Base-by-base conservation (phyloP, 2,797 vertebrate species). In the Pipistrellus pygmaeus region DNA sequence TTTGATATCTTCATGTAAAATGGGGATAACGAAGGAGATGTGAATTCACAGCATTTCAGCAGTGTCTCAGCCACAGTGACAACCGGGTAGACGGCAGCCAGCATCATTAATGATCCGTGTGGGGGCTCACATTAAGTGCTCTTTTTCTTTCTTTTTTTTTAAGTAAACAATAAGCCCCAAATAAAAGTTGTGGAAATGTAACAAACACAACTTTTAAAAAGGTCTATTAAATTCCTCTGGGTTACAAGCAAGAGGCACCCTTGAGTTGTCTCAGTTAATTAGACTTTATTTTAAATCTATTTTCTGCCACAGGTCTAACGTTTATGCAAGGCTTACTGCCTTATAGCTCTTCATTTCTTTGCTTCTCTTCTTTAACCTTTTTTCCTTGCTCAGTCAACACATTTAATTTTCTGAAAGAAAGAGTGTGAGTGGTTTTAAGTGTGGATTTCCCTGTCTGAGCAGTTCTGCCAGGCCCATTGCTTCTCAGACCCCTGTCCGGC, bases 251-350 rank as follows among this genome's bases (percentile, higher is more conserved):
- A 68, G 78, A 93, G 11, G 38, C 13, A 48, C 8, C 80, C 18
- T 68, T 82, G 35, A 88, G 12, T n/a, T 57, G 23, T 35, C 13
- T 81, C 66, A 60, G 44, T 87, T 93, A 68, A 88, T 94, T 44
- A n/a, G 68, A 85, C 27, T 90, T 76, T 69, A 25, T 83, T 55
- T 91, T 62, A 53, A 55, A 87, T 27, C 18, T 55, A 5, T 57
- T 85, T 18, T 80, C 68, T 92, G n/a, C 57, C 62, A 81, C 48
- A 30, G 53, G 38, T 69, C 30, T 84, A 30, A 11, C 5, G 25
- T 81, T 53, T 85, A 51, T 11, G 2, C 46, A 30, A 30, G 18
- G 53, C 13, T 51, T 51, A 13, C 46, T 20, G 15, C 27, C 55
- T 44, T 80, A 6, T 9, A 72, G 17, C 20, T 41, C 46, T 66